phyloP scores from a whole-genome alignment of 1,140 invertebrate genomes.

The Pentalonia nigronervosa region DNA sequence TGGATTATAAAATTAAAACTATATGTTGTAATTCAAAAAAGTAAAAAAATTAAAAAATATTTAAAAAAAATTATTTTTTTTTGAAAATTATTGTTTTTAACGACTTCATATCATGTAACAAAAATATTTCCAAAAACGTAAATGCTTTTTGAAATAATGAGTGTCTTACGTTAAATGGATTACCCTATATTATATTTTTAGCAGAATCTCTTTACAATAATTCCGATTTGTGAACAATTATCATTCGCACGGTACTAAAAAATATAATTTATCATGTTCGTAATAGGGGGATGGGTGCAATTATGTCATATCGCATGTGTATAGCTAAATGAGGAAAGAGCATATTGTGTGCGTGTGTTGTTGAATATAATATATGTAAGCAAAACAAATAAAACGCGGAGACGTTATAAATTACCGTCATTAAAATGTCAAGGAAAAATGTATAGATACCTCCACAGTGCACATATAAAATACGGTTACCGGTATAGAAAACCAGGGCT shows the following conservation, averaged over 20 bases:
- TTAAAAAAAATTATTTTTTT: too few species aligned
- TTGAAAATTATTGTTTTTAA: too few species aligned
- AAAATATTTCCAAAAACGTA: too few species aligned
- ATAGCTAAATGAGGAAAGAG: neutral
- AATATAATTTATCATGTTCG: neutral
- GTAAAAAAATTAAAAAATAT: too few species aligned
- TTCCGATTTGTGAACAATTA: neutral
- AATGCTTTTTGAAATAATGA: too few species aligned
- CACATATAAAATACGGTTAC: neutral
- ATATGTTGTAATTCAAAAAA: too few species aligned
- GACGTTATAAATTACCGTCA: neutral
- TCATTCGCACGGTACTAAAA: neutral
- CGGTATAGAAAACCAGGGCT: neutral
- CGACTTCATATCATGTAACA: too few species aligned
- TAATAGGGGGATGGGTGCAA: neutral
- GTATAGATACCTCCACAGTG: neutral
- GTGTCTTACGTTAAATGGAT: too few species aligned
- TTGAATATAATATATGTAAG: neutral
- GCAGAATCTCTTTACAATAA: neutral
- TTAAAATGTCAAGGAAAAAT: slow-evolving; percentile 18
- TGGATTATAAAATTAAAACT: too few species aligned
- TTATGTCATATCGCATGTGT: neutral
- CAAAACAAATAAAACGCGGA: neutral
- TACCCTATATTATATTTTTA: neutral
- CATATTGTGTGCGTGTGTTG: neutral